These are phyloP conservation scores for Siniperca knerii DNA, from an alignment of 2,113 vertebrate species.

Conservation along the genomic window DNA sequence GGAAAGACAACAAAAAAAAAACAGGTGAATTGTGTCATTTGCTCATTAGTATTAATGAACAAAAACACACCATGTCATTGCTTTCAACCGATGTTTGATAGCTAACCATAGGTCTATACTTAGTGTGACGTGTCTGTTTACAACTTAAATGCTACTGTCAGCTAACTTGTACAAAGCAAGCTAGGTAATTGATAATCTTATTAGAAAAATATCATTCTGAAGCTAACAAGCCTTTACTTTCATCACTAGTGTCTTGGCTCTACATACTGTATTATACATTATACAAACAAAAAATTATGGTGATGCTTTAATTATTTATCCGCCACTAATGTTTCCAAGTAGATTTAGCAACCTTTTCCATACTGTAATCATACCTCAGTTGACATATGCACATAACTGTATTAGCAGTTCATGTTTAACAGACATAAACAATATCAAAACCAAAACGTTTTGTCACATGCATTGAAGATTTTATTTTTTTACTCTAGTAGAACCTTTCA, in stretches of 20 bases:
- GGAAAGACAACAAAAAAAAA: not conserved
- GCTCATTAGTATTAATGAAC: slow-evolving; percentile 27
- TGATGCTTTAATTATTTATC: not conserved
- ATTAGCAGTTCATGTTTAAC: no score
- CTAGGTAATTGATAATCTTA: not conserved
- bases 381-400: no score
- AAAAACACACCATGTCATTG: slow-evolving; percentile 3
- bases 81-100: slow-evolving; percentile 14
- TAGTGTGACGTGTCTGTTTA: slow-evolving; percentile 6
- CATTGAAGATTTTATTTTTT: no score
- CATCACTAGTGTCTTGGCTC: not conserved
- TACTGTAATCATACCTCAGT: no score
- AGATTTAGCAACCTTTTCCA: not conserved
- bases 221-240: not conserved
- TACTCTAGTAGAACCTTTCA: not conserved
- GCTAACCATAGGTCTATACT: slow-evolving; percentile 5
- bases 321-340: not conserved
- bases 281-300: not conserved
- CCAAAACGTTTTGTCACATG: no score
- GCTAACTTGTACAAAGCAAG: not conserved
- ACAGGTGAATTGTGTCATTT: slow-evolving; percentile 8
- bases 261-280: not conserved
- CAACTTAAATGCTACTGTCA: not conserved
- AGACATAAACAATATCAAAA: not conserved
- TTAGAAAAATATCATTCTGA: slow-evolving; percentile 12